Evolutionary conservation across 2,888 invertebrate genomes (phyloP).

Genomic region (Mycalesis mineus): DNA sequence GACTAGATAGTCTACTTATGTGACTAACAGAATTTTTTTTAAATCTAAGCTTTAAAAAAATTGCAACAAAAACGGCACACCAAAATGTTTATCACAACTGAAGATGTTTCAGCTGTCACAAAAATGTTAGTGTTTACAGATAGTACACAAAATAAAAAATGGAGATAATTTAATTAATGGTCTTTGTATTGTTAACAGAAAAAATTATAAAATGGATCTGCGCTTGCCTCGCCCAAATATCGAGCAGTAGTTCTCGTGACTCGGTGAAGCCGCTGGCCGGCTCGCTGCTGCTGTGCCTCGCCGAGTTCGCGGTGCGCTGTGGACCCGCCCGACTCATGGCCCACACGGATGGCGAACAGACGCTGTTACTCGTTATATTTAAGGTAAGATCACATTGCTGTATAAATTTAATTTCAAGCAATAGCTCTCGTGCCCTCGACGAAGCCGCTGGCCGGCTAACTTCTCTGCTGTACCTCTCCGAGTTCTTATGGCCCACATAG

Average conservation of each 20-base stretch:
- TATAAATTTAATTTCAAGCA: background rate
- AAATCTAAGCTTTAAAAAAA: too few species aligned
- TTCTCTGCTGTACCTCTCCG: too few species aligned
- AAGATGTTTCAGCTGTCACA: too few species aligned
- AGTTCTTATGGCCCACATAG: too few species aligned
- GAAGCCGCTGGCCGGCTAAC: too few species aligned
- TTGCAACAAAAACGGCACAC: too few species aligned
- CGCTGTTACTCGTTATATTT: slow-evolving; percentile 83
- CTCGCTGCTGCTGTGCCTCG: slow-evolving; percentile 91
- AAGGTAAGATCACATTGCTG: slow-evolving; percentile 67
- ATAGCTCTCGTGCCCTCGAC: too few species aligned
- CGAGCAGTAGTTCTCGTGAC: slow-evolving; percentile 78
- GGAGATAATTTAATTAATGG: background rate
- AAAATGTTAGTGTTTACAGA: too few species aligned
- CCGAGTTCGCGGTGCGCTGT: slow-evolving; percentile 95
- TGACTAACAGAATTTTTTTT: too few species aligned
- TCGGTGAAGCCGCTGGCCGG: slow-evolving; percentile 83
- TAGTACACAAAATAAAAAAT: too few species aligned
- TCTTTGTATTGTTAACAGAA: slow-evolving; percentile 43
- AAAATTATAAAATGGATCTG: slow-evolving; percentile 78
- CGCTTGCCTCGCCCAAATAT: slow-evolving; percentile 71
- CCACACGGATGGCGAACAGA: slow-evolving; percentile 66
- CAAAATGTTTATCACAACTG: too few species aligned
- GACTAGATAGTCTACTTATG: too few species aligned
- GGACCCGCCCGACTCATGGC: slow-evolving; percentile 81